Conservation (phyloP, 1,140 invertebrate genomes). For the Parapsyche elsis region DNA sequence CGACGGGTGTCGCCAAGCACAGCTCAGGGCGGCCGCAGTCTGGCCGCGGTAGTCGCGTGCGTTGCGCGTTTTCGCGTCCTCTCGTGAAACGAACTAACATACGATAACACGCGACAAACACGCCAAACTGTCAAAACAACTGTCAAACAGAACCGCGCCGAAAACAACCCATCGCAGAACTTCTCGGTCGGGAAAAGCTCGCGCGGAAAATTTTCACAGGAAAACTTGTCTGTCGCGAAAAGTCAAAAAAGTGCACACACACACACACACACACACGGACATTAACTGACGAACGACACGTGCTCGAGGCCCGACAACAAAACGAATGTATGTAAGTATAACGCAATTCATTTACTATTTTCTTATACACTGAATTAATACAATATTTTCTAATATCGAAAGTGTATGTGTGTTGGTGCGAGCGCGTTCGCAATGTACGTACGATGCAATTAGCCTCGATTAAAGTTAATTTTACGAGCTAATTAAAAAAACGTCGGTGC, state of each 20-base stretch:
- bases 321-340: background rate
- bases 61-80: background rate
- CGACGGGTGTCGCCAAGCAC: background rate
- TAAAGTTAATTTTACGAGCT: conserved; percentile 32
- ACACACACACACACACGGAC: background rate
- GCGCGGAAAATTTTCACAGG: background rate
- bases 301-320: background rate
- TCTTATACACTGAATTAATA: too few relatives aligned
- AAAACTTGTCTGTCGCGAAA: too few relatives aligned
- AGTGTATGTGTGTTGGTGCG: background rate
- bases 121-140: background rate
- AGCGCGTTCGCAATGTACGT: background rate
- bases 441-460: conserved; percentile 29
- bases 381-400: too few relatives aligned
- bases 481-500: conserved; percentile 1
- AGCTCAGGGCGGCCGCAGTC: conserved; percentile 8
- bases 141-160: background rate
- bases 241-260: too few relatives aligned
- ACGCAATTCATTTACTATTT: too few relatives aligned
- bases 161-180: background rate
- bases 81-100: background rate
- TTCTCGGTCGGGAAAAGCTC: too few relatives aligned
- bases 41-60: background rate
- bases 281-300: background rate
- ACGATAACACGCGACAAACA: background rate